Conservation (phyloP, 1,140 invertebrate species). For the Euura lappo region DNA sequence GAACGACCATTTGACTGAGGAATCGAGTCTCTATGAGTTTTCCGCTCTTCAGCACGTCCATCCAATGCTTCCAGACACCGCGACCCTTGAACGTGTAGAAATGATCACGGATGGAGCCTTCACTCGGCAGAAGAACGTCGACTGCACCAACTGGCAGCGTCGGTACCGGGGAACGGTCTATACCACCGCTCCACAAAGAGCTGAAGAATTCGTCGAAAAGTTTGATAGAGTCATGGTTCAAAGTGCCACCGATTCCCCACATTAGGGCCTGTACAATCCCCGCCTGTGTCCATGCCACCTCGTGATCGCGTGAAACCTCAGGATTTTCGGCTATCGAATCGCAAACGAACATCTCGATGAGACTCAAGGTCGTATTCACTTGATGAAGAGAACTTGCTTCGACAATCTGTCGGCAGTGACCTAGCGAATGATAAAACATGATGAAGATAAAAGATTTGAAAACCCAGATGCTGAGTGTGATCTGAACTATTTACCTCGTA, state of each 20-base stretch:
- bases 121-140: constrained; percentile 63
- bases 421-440: background rate
- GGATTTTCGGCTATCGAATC: constrained; percentile 47
- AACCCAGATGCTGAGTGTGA: no score
- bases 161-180: constrained; percentile 59
- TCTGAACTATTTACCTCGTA: constrained; percentile 29
- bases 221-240: constrained; percentile 59
- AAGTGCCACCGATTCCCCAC: constrained; percentile 68
- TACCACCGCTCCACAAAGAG: constrained; percentile 48
- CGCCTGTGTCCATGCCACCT: constrained; percentile 61
- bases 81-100: constrained; percentile 61
- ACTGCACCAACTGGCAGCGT: constrained; percentile 58
- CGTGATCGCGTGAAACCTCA: constrained; percentile 40
- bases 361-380: constrained; percentile 58
- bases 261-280: constrained; percentile 66
- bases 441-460: no score
- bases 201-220: constrained; percentile 67
- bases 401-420: constrained; percentile 56
- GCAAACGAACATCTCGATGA: constrained; percentile 65
- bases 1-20: constrained; percentile 67
- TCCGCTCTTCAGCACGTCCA: constrained; percentile 56
- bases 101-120: constrained; percentile 67
- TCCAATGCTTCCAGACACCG: constrained; percentile 63
- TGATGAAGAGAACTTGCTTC: constrained; percentile 59
- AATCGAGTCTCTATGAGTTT: constrained; percentile 48